Base-by-base conservation (phyloP, 2,888 invertebrate genomes). In the Salticus scenicus region DNA sequence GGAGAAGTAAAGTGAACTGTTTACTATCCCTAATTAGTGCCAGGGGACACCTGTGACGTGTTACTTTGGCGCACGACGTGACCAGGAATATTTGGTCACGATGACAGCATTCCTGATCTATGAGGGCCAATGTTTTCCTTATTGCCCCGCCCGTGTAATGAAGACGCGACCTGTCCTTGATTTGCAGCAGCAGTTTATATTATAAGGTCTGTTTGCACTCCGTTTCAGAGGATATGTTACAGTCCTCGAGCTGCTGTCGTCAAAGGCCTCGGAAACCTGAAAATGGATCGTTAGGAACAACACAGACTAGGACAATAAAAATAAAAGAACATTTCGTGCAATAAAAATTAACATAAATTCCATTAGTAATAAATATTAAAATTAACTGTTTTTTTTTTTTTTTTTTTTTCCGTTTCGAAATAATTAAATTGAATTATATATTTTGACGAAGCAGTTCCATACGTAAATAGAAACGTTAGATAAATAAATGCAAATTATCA, bases 1-100 rank as follows among this genome's bases (percentile, higher is more conserved):
- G 57, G 57, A 24, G 57, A 0, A 24, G 2, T 0, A 24, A 57
- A n/a, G 67, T 30, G 63, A 24, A 27, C 31, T 82, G 82, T 82
- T 82, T 82, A 42, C 75, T 57, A 82, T 75, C 47, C 82, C 82
- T 82, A 82, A 82, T 82, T 82, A 82, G 82, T 75, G 27, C 27
- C 73, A 57, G 82, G 75, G 75, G 82, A 82, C 82, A 82, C 75
- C 82, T 82, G 75, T 82, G 75, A 76, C 82, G 74, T 42, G 63
- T 47, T 37, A 31, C 63, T 17, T 31, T 17, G 20, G 63, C 67
- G 69, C 7, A 74, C 81, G 74, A 82, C 82, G 82, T 82, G 82
- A 82, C 82, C 70, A 10, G 75, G 82, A 75, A 82, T 82, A 82
- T 76, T 76, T 82, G 82, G 64, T 41, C 51, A 64, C 63, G 82